Evolutionary conservation across 1,140 invertebrate species (phyloP), one percentile per base, ranked within the genome.

Genomic region (Lepidurus arcticus): DNA sequence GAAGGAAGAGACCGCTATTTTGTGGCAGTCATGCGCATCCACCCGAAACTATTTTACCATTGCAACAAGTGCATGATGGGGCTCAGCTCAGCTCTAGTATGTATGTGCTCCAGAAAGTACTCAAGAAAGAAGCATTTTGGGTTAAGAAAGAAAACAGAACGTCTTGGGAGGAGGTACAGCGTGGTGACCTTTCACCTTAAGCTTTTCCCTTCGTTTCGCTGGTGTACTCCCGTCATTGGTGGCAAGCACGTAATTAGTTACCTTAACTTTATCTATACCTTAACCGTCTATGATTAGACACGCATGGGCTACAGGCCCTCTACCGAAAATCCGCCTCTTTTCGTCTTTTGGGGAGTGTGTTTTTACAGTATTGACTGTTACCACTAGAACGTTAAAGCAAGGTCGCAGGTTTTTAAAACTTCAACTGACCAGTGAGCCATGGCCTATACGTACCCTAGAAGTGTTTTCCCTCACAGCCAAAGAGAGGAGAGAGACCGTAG

Each of bases 1-100:
- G 21, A 65, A 65, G 53, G 53, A 65, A 65, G 53, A 16, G 53
- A 65, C 53, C 53, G 53, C 53, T 65, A n/a, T 65, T 65, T 65
- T 65, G 53, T 65, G 53, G 53, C 53, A 65, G 53, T 3, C 53
- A 65, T 65, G 53, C 13, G 53, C 53, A 65, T 65, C 53, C 53
- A 65, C 4, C 8, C 53, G 53, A 65, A 65, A 65, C 53, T 65
- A 47, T 65, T 65, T 65, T 21, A 13, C 53, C 3, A 65, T 16
- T 65, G 53, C 53, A 65, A 65, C n/a, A 65, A 65, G 53, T 65
- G 13, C 53, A 65, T 65, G 16, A 1, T 13, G 53, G 53, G 8
- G 21, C 21, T 21, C 21, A 4, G 10, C 45, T 65, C 53, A 13
- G 8, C 34, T 34, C 4, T 34, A 34, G 34, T 34, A 34, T 4